Conservation (phyloP, 37 sponge, comb jelly and placozoan species). For the Hexactinellida sp. region DNA sequence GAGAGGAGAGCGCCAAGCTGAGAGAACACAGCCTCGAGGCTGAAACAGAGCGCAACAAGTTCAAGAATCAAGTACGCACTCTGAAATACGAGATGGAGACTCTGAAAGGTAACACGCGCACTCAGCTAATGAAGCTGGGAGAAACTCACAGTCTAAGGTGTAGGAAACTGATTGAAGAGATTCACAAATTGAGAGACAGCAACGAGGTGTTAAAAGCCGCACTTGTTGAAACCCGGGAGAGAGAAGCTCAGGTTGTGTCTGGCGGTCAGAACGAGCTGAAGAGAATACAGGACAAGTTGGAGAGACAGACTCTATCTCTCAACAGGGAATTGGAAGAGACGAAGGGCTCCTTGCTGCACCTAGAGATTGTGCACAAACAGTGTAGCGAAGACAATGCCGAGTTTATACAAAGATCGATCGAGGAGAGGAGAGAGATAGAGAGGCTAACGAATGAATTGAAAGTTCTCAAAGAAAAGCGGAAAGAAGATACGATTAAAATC, state of each 20-base stretch:
- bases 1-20: neutral
- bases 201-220: neutral
- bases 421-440: neutral
- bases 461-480: neutral
- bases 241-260: neutral
- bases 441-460: neutral
- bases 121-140: neutral
- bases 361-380: neutral
- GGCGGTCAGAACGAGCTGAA: neutral
- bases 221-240: neutral
- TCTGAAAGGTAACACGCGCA: neutral
- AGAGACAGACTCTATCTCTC: neutral
- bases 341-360: neutral
- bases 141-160: neutral
- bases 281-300: neutral
- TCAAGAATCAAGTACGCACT: slow-evolving; percentile 6
- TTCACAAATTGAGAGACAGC: neutral
- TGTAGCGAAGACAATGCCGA: neutral
- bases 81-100: neutral
- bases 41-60: neutral
- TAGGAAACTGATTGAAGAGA: slow-evolving; percentile 1
- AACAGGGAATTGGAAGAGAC: neutral
- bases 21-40: neutral
- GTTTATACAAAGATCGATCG: neutral
- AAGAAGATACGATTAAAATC: slow-evolving; percentile 10